Evolutionary conservation across 2,888 invertebrate genomes (phyloP).

Genomic region (Scelioninae gen. 1): DNA sequence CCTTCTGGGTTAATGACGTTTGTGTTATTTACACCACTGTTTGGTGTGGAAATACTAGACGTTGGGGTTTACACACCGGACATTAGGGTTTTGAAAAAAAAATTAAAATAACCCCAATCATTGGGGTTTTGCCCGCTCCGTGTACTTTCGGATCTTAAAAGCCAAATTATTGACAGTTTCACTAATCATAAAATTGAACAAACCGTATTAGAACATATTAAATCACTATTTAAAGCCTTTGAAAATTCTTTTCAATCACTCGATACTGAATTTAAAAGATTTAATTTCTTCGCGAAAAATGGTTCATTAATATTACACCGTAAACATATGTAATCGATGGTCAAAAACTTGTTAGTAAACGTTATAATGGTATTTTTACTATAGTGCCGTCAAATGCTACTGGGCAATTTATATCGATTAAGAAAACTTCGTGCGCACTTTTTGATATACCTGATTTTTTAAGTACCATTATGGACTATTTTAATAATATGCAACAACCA

Average conservation of each 20-base stretch:
- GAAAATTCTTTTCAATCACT: slow-evolving; percentile 31
- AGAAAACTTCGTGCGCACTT: slow-evolving; percentile 17
- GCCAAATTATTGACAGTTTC: too few species aligned
- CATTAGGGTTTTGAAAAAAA: too few species aligned
- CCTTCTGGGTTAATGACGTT: too few species aligned
- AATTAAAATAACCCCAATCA: too few species aligned
- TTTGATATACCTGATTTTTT: slow-evolving; percentile 37
- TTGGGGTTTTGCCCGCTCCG: too few species aligned
- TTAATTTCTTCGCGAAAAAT: slow-evolving; percentile 33
- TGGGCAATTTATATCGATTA: slow-evolving; percentile 47
- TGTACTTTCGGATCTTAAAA: too few species aligned
- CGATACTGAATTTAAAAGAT: slow-evolving; percentile 27
- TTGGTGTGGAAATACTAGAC: too few species aligned
- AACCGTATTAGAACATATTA: slow-evolving; percentile 14
- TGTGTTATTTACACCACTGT: too few species aligned
- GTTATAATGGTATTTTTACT: slow-evolving; percentile 18
- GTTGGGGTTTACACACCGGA: too few species aligned
- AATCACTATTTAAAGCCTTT: slow-evolving; percentile 1
- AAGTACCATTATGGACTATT: slow-evolving; percentile 30
- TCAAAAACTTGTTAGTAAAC: slow-evolving; percentile 10
- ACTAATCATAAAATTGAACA: too few species aligned
- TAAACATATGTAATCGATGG: slow-evolving; percentile 32
- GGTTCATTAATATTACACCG: slow-evolving; percentile 27
- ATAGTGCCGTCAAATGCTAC: slow-evolving; percentile 23
- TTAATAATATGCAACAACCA: not conserved